Percentiles rank a stretch among this genome's conserved stretches.
Evolutionary conservation across 1,140 invertebrate genomes (phyloP).

Genomic region (Drosophila rhopaloa): DNA sequence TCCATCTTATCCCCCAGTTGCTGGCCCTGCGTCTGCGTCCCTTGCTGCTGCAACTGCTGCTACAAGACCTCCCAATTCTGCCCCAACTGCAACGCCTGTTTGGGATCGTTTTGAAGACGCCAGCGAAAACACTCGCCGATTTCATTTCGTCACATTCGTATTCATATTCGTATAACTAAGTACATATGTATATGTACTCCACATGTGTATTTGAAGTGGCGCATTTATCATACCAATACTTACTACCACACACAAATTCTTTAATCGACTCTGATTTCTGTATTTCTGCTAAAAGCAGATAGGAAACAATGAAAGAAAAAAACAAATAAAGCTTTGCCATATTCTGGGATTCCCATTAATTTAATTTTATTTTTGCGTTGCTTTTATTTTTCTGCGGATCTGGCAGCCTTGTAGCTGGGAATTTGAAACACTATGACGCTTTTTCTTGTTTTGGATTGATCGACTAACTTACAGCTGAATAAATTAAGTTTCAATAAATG

Average conservation of each 20-base stretch:
- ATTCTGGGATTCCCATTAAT: neutral
- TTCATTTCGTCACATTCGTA: conserved; percentile 1
- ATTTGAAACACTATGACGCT: no score
- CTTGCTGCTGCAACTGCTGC: conserved; percentile 88
- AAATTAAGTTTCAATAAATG: no score
- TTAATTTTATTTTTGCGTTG: no score
- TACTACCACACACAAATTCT: neutral
- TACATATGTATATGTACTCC: neutral
- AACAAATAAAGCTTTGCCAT: conserved; percentile 13
- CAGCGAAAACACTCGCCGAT: conserved; percentile 1
- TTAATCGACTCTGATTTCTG: neutral
- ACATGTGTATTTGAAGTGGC: neutral
- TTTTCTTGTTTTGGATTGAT: neutral
- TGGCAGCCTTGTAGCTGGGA: neutral
- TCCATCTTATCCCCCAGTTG: conserved; percentile 49
- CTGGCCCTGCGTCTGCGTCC: conserved; percentile 87
- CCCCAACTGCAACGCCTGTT: conserved; percentile 87
- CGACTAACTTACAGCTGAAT: no score
- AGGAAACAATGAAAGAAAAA: neutral
- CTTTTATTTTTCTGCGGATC: neutral
- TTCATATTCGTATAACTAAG: neutral
- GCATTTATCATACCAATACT: neutral
- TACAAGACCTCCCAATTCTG: conserved; percentile 88
- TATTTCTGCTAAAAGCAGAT: no score
- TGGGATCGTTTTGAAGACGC: conserved; percentile 84